Base-by-base conservation (phyloP, 53 echinoderm and acorn worm genomes). In the Antedon mediterranea region DNA sequence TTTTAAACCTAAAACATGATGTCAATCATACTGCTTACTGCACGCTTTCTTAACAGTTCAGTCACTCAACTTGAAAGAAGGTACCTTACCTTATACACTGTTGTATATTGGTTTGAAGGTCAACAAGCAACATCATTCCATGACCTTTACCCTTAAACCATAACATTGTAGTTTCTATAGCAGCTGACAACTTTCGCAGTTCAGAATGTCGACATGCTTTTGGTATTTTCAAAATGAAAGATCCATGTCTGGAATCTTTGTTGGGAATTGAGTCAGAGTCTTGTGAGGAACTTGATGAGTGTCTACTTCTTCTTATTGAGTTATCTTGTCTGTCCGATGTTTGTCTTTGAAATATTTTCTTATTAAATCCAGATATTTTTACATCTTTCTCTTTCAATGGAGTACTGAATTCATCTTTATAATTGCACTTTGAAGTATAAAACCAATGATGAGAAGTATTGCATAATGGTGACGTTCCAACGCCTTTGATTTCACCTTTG, bases 311-410 rank as follows among this genome's bases (percentile, higher is more conserved):
- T 2, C 20, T 57, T 18, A 20, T 18, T 57, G 23, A 23, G 23
- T 57, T 13, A 2, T 57, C 57, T 18, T 57, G 57, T 11, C 11
- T 37, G 11, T 37, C 37, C 37, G 37, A 37, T 37, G 37, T 37
- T 37, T 37, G 37, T 57, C 57, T 23, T 13, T 23, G 57, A 57
- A 23, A 18, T 23, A 57, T 3, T 23, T 57, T 57, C 23, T 57
- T 57, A 57, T 13, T 18, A 57, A 31, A 82, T 75, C 86, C 86
- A 86, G 72, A 82, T 79, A 29, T 43, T 32, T 31, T 78, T 29
- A 14, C 18, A 4, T 30, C 32, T 6, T 26, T 8, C 14, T 71
- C 28, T 28, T 30, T 79, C 31, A 30, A 79, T 71, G 20, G n/a
- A 0, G 20, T 79, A 71, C 28, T 32, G 5, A 73, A 31, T 72